Evolutionary conservation across 2,797 vertebrate species (phyloP), one percentile per base, ranked within the genome.

Genomic region (Sitta carolinensis): DNA sequence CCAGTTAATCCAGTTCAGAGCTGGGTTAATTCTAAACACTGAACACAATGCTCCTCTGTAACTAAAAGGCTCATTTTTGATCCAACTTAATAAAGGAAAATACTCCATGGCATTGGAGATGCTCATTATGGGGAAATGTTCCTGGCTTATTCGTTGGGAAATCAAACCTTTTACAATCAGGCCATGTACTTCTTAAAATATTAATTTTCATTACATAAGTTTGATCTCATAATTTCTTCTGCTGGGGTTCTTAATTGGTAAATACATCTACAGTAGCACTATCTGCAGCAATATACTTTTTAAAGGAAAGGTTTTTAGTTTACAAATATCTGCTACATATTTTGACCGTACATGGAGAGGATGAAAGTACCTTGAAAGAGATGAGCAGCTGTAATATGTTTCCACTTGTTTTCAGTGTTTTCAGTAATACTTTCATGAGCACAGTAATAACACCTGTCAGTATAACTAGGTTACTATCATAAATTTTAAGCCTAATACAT

Each of bases 41-140:
- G 50, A 95, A 77, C 36, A 95, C 77, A 95, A 93, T 92, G 38
- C 47, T 83, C 6, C 54, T 89, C 64, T 89, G n/a, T 84, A 58
- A 81, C 21, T 69, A 64, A 85, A 66, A 80, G 26, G 20, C 17
- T 92, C 66, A 69, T 62, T 95, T 95, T 69, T 84, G 58, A 78
- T 89, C 62, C 26, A 78, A n/a, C 13, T 90, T 34, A 76, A 32
- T 62, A 32, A 58, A 74, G 52, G 13, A 89, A 92, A 94, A 61
- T 72, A n/a, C 20, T 89, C 50, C 54, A 78, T 59, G 47, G 36
- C 18, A 91, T 54, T 80, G 40, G 45, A 74, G 68, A 48, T 93
- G 51, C 47, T 75, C 26, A 45, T 84, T 89, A 79, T 10, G 79
- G 6, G 22, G 27, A 92, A 83, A 12, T 38, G 7, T 89, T 90